phyloP scores from a whole-genome alignment of 2,888 invertebrate genomes.

The Cheilosia urbana region DNA sequence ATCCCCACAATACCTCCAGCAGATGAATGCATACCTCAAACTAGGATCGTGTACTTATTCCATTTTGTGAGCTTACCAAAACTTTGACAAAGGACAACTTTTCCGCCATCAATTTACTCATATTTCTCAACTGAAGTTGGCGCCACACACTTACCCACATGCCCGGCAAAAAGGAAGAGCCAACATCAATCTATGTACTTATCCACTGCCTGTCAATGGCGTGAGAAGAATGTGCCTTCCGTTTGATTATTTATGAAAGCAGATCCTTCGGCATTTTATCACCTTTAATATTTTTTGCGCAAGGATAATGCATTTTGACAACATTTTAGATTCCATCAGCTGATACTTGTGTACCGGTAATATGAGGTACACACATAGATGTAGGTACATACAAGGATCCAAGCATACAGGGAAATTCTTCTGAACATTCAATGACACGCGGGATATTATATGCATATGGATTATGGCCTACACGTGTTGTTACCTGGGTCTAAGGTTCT shows the following conservation, averaged over 20 bases:
- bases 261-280: slow-evolving; percentile 4
- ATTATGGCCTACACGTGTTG: slow-evolving; percentile 11
- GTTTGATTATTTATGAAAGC: slow-evolving; percentile 1
- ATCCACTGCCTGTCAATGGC: neutral
- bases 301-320: slow-evolving; percentile 37
- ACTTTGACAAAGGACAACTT: too few species aligned
- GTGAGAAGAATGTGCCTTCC: slow-evolving; percentile 5
- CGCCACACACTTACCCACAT: too few species aligned
- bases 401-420: neutral
- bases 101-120: too few species aligned
- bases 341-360: slow-evolving; percentile 3
- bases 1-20: too few species aligned
- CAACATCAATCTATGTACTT: neutral
- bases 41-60: too few species aligned
- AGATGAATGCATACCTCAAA: too few species aligned
- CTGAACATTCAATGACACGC: slow-evolving; percentile 7
- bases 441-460: slow-evolving; percentile 1
- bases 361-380: too few species aligned
- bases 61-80: too few species aligned
- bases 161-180: neutral
- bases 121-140: too few species aligned
- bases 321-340: slow-evolving; percentile 15
- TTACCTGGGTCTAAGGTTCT: neutral
- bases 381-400: neutral
- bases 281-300: slow-evolving; percentile 2